Evolutionary conservation across 2,888 invertebrate genomes (phyloP), one percentile per base, ranked within the genome.

Genomic region (Heterodera filipjevi): DNA sequence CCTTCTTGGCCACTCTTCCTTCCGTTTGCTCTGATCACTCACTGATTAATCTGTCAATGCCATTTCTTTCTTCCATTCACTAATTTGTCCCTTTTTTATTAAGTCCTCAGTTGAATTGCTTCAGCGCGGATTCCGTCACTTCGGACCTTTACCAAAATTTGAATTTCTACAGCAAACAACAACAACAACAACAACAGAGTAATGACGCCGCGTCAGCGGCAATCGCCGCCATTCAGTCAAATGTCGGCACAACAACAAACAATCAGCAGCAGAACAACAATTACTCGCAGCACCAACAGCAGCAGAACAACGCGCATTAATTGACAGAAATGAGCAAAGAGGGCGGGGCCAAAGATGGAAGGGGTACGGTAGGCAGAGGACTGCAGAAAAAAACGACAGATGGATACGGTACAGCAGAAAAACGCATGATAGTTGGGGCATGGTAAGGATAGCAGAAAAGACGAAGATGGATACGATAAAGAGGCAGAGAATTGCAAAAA

Each of bases 61-160:
- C 49, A 71, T 49, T 71, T 27, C 33, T 19, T 19, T 1, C 14
- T 22, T 72, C 19, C n/a, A 12, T 59, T 59, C 2, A n/a, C 22
- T n/a, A n/a, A 10, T 59, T 59, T 27, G 5, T 59, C 27, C 22
- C 1, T 27, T 12, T n/a, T 12, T 22, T 8, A 22, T 75, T 75
- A 19, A 75, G 75, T 10, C 33, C 75, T 22, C 75, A 75, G 46
- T 44, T 75, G 68, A 75, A 64, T 19, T 75, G 75, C 53, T 75
- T 75, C 68, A 35, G 33, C 68, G 19, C 75, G 33, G 75, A 75
- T 22, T 32, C 75, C 8, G 35, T 27, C 68, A 19, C 72, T 3
- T 49, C 39, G 22, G 75, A 53, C 30, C 6, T 59, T 22, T 53
- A 75, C 32, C 49, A 59, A 39, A 71, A 10, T 71, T 39, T 44